phyloP scores from a whole-genome alignment of 2,888 invertebrate genomes.

The Stramonita haemastoma region DNA sequence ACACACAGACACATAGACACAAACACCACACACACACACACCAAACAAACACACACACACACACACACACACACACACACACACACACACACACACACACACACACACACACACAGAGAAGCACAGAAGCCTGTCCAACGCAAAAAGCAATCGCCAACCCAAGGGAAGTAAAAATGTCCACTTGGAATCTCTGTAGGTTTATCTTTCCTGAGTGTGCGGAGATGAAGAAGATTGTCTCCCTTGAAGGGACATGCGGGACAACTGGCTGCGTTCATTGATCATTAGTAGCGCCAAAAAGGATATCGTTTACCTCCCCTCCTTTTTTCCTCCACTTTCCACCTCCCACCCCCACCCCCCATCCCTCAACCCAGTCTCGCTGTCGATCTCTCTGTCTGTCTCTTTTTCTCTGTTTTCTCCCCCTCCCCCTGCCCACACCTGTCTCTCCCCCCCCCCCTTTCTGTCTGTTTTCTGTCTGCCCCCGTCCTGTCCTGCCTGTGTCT shows the following conservation, averaged over 20 bases:
- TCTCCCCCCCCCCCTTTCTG: too few relatives aligned
- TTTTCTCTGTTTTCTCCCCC: too few relatives aligned
- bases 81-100: too few relatives aligned
- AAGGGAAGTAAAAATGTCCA: conserved; percentile 33
- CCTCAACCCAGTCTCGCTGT: background rate
- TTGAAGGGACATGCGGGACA: background rate
- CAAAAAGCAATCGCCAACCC: background rate
- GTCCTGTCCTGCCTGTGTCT: too few relatives aligned
- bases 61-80: too few relatives aligned
- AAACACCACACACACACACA: too few relatives aligned
- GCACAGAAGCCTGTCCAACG: background rate
- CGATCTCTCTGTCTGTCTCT: background rate
- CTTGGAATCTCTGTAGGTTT: conserved; percentile 8
- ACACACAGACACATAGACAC: too few relatives aligned
- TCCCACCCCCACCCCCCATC: too few relatives aligned
- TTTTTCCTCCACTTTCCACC: background rate
- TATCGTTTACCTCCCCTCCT: background rate
- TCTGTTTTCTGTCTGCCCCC: too few relatives aligned
- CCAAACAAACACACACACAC: too few relatives aligned
- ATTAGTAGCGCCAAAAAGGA: background rate
- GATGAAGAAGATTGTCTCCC: conserved; percentile 18
- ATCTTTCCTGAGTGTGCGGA: conserved; percentile 15
- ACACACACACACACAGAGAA: too few relatives aligned
- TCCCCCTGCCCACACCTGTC: too few relatives aligned
- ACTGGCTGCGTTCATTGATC: background rate